Base-by-base conservation (phyloP, 2,113 vertebrate genomes). In the Ptilorrhoa leucosticta region DNA sequence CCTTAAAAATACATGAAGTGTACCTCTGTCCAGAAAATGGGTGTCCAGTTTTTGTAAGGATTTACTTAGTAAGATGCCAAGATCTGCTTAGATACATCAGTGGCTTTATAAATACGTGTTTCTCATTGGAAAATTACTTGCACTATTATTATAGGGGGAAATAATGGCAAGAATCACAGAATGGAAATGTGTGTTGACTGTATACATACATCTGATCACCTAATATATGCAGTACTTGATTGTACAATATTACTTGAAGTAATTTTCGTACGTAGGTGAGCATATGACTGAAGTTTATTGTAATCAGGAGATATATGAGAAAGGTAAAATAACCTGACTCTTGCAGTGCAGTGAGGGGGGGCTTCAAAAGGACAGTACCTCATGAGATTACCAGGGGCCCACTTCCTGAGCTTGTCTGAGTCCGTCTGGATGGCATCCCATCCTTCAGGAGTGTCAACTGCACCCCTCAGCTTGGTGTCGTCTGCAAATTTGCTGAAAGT, bases 251-350 rank as follows among this genome's bases (percentile, higher is more conserved):
- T 66, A 11, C 28, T 53, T 63, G 17, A 61, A 45, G 33, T 31
- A 22, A 37, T 71, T 87, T 57, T 48, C 0, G 0, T 71, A 11
- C n/a, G 48, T 66, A 23, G 5, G 3, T 47, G 14, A 19, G 8
- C 9, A 8, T 60, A 23, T 47, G 37, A 26, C 17, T n/a, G 16
- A 86, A 53, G 5, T 39, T 79, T 48, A 7, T 65, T 4, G 1
- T 73, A 19, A 42, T 31, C 7, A 10, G 30, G 9, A 39, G 54
- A 6, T 53, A 24, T 0, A 30, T 61, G 37, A 33, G 53, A 69
- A 31, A 40, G 18, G 10, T 42, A 44, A 35, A 69, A 15, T 30
- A 24, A 69, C 18, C 40, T 54, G 44, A 17, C n/a, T 39, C 3
- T 51, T 48, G 13, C 44, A 26, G 4, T n/a, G 22, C 26, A 17